Base-by-base conservation (phyloP, 2,888 invertebrate species). In the Megaustenia siamemsis region DNA sequence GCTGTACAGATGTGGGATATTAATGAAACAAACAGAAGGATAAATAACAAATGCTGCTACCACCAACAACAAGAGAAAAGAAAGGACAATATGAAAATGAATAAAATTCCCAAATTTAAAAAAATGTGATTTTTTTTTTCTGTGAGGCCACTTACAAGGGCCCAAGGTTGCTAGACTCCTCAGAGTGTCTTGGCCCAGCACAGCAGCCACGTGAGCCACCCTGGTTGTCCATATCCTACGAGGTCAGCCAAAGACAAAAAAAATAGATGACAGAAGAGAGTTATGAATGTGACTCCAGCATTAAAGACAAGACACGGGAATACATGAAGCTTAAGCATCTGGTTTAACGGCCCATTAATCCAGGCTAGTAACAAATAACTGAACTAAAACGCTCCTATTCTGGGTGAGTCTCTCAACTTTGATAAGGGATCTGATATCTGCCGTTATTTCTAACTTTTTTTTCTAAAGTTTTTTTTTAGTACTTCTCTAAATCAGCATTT, bases 111-210 rank as follows among this genome's bases (percentile, higher is more conserved):
- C 69, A 66, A 60, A 71, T 24, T 5, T 32, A 78, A 84, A 76
- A 49, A 38, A 43, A 45, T 63, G 43, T 75, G 35, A n/a, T 75
- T 40, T 75, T 49, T 45, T 0, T 49, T 77, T 43, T 40, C 68
- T 73, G 84, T 84, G 84, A 79, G 79, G 60, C 79, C 84, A 84
- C 84, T 84, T 84, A 84, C 84, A 68, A 79, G 75, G 60, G 60
- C 75, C 84, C 84, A 35, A 81, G 80, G 43, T 81, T 84, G 84
- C 66, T 84, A 38, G 84, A 80, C 63, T 84, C 84, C 80, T 84
- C 80, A 3, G 63, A 60, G 84, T 38, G 81, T 60, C 81, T 63
- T 45, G 53, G 69, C 78, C 83, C 78, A 5, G 71, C 49, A 24
- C 43, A 78, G 78, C 83, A 66, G 68, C 68, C 56, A 38, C 78